Base-by-base conservation (phyloP, 2,113 vertebrate species). In the Muscicapa adusta region DNA sequence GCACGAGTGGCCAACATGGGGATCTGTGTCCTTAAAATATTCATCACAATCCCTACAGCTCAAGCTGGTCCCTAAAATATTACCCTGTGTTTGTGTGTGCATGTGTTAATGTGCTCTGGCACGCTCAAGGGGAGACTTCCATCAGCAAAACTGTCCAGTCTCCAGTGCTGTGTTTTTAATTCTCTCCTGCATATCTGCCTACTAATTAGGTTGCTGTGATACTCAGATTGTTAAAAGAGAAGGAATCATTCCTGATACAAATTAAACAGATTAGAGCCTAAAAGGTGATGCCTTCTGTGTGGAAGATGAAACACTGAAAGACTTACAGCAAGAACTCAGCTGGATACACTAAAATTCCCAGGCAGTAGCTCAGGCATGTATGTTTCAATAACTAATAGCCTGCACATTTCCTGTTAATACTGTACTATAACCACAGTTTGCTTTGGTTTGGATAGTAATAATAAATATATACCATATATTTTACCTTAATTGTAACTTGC, bases 401-500 rank as follows among this genome's bases (percentile, higher is more conserved):
- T 83, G 82, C 82, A 95, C 82, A 90, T 95, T 97, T 97, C 96
- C 95, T 96, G 95, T 96, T 96, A 91, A 95, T 80, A 43, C 56
- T 85, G 58, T 79, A 82, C 74, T 82, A 58, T 66, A 95, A 87
- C 77, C 95, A 84, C 88, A 90, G 71, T 91, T 96, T 96, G 93
- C 93, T 97, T 95, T 96, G 89, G 29, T 94, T 94, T 86, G 71
- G 72, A 80, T 83, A 88, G 94, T 77, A 88, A 86, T 91, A 94
- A 96, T 93, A 96, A 97, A 96, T 96, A 85, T 43, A 88, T 28
- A 66, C 67, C 63, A 66, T 51, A 71, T 83, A 95, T 94, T 96
- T 95, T 85, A 93, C 82, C 76, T 94, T 90, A 85, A 91, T 91
- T 96, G 67, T 89, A 79, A 82, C 90, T 86, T 47, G 56, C 51